Conservation (phyloP, 2,888 invertebrate species). For the Rhogogaster chlorosoma region DNA sequence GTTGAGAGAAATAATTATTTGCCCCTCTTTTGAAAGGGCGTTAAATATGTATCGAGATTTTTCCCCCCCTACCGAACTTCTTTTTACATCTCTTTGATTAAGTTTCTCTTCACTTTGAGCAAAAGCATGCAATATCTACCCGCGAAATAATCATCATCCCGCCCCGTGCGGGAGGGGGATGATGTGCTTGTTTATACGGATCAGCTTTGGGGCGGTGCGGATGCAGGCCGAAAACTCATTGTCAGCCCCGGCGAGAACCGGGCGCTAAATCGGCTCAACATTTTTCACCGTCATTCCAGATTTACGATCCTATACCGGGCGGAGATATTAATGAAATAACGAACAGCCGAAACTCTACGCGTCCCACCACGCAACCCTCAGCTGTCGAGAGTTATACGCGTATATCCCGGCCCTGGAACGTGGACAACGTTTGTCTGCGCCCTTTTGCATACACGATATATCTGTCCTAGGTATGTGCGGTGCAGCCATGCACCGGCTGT, state of each 20-base stretch:
- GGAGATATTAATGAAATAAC: conserved; percentile 54
- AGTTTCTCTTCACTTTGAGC: not conserved
- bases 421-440: conserved; percentile 7
- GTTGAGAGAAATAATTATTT: not conserved
- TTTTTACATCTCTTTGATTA: not conserved
- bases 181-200: no score
- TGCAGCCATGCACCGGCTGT: conserved; percentile 67
- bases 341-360: conserved; percentile 7
- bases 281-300: conserved; percentile 54
- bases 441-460: not conserved
- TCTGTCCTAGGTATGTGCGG: not conserved
- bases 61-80: no score
- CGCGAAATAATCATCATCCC: not conserved
- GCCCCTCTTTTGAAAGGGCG: not conserved
- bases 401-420: conserved; percentile 11
- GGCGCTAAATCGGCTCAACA: conserved; percentile 21
- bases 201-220: no score
- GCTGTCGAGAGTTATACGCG: conserved; percentile 51
- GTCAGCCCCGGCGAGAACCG: not conserved
- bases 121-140: no score
- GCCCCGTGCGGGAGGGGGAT: no score
- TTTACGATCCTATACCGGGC: conserved; percentile 41
- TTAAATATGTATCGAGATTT: not conserved
- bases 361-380: not conserved
- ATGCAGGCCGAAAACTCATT: no score